A percentile compares a stretch with the other conserved stretches of the same genome.
These are phyloP conservation scores for Macrophya annulata DNA, from an alignment of 2,888 invertebrate genomes.

Conservation along the genomic window DNA sequence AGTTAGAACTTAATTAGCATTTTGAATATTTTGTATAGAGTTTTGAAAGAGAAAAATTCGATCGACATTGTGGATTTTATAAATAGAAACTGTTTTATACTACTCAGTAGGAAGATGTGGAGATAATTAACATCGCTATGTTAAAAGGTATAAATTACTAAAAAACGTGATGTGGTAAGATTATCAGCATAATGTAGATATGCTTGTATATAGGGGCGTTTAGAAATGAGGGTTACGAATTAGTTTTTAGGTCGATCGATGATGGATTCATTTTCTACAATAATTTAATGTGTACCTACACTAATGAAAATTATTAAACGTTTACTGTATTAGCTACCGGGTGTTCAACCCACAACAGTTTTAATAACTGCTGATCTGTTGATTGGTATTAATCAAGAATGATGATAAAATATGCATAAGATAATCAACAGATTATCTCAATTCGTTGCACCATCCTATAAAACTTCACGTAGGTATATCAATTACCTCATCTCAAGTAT, in stretches of 20 bases:
- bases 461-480: background rate
- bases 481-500: background rate
- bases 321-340: background rate
- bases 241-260: conserved; percentile 50
- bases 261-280: background rate
- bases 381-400: conserved; percentile 45
- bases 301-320: background rate
- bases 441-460: background rate
- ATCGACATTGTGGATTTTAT: background rate
- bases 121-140: background rate
- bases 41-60: background rate
- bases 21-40: no score
- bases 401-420: conserved; percentile 44
- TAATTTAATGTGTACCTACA: background rate
- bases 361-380: conserved; percentile 41
- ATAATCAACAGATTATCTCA: conserved; percentile 29
- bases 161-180: background rate
- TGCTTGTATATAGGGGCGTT: background rate
- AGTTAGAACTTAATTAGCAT: background rate
- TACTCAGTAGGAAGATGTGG: background rate
- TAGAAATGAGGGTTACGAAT: conserved; percentile 55
- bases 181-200: background rate
- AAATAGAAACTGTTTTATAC: background rate
- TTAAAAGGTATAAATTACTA: background rate
- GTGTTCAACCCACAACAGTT: background rate